Evolutionary conservation across 37 sponge, comb jelly and placozoan species (phyloP).

Genomic region (Corticium candelabrum): DNA sequence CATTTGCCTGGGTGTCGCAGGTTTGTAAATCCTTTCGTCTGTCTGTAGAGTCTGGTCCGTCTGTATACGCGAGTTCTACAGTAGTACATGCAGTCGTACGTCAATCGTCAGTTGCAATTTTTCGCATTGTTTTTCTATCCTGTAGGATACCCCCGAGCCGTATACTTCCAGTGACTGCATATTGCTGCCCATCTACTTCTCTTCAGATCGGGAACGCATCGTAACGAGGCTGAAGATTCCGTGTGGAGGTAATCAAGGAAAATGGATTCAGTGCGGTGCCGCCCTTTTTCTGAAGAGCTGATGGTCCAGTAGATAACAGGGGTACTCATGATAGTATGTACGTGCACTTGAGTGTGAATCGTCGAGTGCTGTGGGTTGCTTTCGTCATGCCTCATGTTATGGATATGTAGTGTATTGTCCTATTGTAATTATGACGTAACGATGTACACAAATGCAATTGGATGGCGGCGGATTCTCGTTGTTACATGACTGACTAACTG

Average conservation of each 20-base stretch:
- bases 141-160: constrained; percentile 37
- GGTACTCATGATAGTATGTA: too few species aligned
- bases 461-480: too few species aligned
- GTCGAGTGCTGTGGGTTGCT: too few species aligned
- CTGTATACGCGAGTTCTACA: not conserved
- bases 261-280: constrained; percentile 44
- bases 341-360: too few species aligned
- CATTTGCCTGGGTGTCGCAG: constrained; percentile 65
- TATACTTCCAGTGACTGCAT: constrained; percentile 35
- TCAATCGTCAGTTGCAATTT: not conserved
- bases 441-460: too few species aligned
- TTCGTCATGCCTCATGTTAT: too few species aligned
- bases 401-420: too few species aligned
- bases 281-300: constrained; percentile 58
- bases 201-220: constrained; percentile 34
- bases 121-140: not conserved
- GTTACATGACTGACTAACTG: too few species aligned
- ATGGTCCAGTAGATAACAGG: not conserved
- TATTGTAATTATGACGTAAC: too few species aligned
- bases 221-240: constrained; percentile 60
- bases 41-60: too few species aligned
- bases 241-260: constrained; percentile 7
- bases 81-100: not conserved
- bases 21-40: not conserved
- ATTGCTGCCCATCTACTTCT: constrained; percentile 51